phyloP scores from a whole-genome alignment of 1,140 invertebrate species.

The Drosophila asahinai region DNA sequence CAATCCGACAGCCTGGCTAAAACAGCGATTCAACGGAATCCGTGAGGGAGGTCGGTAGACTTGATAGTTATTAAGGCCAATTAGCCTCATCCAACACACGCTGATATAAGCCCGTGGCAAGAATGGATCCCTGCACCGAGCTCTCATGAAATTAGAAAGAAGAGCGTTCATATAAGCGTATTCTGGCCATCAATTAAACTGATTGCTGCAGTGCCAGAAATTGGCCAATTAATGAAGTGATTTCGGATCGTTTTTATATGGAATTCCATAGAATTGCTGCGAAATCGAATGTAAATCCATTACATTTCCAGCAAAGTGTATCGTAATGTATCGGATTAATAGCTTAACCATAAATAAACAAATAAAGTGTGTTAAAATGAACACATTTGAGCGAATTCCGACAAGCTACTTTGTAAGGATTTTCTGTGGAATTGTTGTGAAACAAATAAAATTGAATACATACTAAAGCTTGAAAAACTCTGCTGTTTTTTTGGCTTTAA shows the following conservation, averaged over 20 bases:
- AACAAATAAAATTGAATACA: neutral
- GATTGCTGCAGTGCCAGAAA: constrained; percentile 2
- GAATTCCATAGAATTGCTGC: neutral
- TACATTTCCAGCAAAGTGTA: neutral
- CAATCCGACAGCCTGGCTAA: too few relatives aligned
- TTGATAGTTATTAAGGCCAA: constrained; percentile 5
- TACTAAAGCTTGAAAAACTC: neutral
- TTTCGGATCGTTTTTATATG: too few relatives aligned
- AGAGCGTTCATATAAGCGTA: neutral
- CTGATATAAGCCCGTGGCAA: constrained; percentile 1
- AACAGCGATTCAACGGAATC: neutral
- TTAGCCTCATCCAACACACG: constrained; percentile 11
- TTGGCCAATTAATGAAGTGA: constrained; percentile 1
- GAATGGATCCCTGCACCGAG: neutral
- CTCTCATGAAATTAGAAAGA: neutral
- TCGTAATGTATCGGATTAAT: neutral
- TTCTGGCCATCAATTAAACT: constrained; percentile 1
- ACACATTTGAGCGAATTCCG: neutral
- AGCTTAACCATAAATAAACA: neutral
- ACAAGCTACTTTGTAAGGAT: neutral
- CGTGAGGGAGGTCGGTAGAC: neutral
- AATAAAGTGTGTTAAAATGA: neutral
- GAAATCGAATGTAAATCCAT: neutral
- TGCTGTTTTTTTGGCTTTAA: neutral
- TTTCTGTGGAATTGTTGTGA: neutral